Evolutionary conservation across 2,797 vertebrate genomes (phyloP).

Genomic region (Squalus acanthias): DNA sequence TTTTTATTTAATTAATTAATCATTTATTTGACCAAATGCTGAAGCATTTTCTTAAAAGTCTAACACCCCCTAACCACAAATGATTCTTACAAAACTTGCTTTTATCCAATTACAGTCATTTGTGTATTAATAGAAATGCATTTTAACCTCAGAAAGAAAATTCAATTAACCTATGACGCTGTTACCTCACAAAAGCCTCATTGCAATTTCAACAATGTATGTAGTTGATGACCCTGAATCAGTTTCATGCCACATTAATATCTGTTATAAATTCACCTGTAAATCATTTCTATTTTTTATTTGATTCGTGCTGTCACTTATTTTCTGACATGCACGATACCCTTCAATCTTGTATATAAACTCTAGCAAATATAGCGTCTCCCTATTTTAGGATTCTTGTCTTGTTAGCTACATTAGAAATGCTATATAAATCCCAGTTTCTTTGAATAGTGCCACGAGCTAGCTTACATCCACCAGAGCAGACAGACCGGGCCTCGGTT

Average conservation of each 20-base stretch:
- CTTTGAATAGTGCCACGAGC: not conserved
- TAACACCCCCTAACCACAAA: not conserved
- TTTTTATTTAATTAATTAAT: not conserved
- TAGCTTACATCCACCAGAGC: not conserved
- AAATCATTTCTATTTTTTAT: not conserved
- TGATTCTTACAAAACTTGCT: not conserved
- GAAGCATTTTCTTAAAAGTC: not conserved
- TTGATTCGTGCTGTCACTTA: not conserved
- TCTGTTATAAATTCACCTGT: not conserved
- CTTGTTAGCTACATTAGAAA: not conserved
- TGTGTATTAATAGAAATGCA: constrained; percentile 26
- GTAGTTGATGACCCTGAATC: not conserved
- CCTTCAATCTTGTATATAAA: not conserved
- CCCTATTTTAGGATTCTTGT: not conserved
- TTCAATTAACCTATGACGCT: constrained; percentile 17
- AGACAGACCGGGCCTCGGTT: not conserved
- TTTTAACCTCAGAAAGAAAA: constrained; percentile 18
- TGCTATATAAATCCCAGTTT: not conserved
- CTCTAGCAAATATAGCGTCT: not conserved
- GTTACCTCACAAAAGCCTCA: not conserved
- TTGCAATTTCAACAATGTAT: constrained; percentile 13
- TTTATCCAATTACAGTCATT: not conserved
- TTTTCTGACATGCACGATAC: not conserved
- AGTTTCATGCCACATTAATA: not conserved
- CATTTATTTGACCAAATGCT: not conserved